Base-by-base conservation (phyloP, 1,140 invertebrate genomes). In the Linepithema humile region DNA sequence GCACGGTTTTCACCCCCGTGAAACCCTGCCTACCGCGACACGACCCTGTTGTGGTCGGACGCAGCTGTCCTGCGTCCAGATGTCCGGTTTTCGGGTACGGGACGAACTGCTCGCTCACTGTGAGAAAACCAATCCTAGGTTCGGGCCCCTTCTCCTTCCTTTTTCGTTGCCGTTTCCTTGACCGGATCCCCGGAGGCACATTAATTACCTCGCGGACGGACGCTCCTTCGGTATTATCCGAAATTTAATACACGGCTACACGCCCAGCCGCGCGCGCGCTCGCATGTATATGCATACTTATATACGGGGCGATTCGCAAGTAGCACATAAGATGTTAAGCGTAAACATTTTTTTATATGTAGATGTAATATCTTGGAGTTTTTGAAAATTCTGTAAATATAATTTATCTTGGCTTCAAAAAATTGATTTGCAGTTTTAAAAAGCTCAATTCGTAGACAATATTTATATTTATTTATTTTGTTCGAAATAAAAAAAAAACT, bases 21-120 rank as follows among this genome's bases (percentile, higher is more conserved):
- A 70, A 80, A 80, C 64, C 75, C 75, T 80, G 75, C 75, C 64
- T 69, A 70, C 75, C 75, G 75, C 75, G 75, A 40, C 50, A 80
- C 75, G 75, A 80, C 75, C 75, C 75, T 80, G 75, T 80, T 80
- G 83, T 82, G 86, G 86, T 89, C 84, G 69, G 26, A n/a, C 67
- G 72, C 91, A 92, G 91, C 91, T 92, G 91, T 91, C 91, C 91
- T 90, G 69, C 84, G 91, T 92, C 91, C 91, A 92, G 91, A 92
- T 92, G 91, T 92, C 91, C 91, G 90, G 84, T 90, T 87, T 87
- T 87, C 87, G 86, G 67, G 69, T 69, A 86, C 88, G 88, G 85
- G 85, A 82, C 88, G 38, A 20, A 77, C 77, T 75, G 65, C 73
- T 74, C 60, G 87, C 59, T 72, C 78, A 89, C 90, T 92, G 91